Evolutionary conservation across 2,888 invertebrate species (phyloP), one percentile per base, ranked within the genome.

Genomic region (Xanthostigma xanthostigma): DNA sequence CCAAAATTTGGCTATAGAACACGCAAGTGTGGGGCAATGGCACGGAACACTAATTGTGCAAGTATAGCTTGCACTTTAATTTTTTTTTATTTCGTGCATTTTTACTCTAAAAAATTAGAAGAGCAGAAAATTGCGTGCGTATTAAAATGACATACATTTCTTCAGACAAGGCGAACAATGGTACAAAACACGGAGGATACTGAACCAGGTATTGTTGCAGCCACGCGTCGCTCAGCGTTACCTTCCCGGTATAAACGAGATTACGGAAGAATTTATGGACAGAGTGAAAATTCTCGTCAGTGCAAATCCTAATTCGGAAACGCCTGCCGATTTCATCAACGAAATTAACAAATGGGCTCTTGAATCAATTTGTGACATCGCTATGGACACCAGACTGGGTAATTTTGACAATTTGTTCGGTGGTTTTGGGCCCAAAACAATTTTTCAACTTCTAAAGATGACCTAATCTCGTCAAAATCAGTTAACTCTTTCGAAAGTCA

Each of bases 341-440:
- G 76, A 79, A 63, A 60, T 78, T 14, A 71, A 71, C 36, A 77
- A 75, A 60, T 82, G 79, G 77, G 71, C 78, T 2, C 60, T 82
- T 46, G 82, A 82, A 64, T 77, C 74, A 0, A 66, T 39, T 2
- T 62, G 63, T 6, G 58, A 62, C 1, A 61, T 71, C n/a, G 68
- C 69, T 0, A 53, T 70, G 17, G 66, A 71, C 50, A 64, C 48
- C 50, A 49, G 58, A 49, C 53, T 63, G 43, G 63, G 63, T 59
- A 57, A 38, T n/a, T n/a, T n/a, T n/a, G n/a, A n/a, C n/a, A n/a
- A n/a, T n/a, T n/a, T n/a, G n/a, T n/a, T n/a, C n/a, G n/a, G n/a
- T n/a, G n/a, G n/a, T n/a, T n/a, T n/a, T n/a, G n/a, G n/a, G n/a
- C n/a, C n/a, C n/a, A n/a, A n/a, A n/a, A n/a, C n/a, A n/a, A n/a